Evolutionary conservation across 2,797 vertebrate genomes (phyloP).

Genomic region (Sciurus carolinensis): DNA sequence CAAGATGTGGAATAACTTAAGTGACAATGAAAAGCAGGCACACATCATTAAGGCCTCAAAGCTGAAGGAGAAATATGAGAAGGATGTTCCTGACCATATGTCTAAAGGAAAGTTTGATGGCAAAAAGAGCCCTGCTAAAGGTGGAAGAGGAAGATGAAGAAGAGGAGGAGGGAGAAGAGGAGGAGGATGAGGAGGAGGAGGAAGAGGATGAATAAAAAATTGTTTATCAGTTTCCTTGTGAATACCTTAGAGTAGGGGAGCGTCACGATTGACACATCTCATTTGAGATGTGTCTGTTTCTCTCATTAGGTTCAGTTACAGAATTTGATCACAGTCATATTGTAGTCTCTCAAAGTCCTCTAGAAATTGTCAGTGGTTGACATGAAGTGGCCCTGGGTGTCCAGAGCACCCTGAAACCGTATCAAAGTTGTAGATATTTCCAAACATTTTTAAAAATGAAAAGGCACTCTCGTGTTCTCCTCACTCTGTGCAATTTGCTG

Average conservation of each 20-base stretch:
- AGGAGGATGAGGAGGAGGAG: conserved; percentile 93
- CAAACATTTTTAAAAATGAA: conserved; percentile 91
- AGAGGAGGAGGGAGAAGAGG: conserved; percentile 93
- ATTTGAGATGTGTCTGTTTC: too few relatives aligned
- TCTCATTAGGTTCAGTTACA: too few relatives aligned
- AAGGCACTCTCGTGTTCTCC: conserved; percentile 91
- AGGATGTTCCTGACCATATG: conserved; percentile 94
- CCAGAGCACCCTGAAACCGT: too few relatives aligned
- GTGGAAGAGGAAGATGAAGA: conserved; percentile 93
- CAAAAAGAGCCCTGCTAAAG: conserved; percentile 90
- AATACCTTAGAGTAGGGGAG: too few relatives aligned
- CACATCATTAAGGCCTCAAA: conserved; percentile 78
- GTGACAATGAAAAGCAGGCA: too few relatives aligned
- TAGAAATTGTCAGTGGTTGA: too few relatives aligned
- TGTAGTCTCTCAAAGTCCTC: too few relatives aligned
- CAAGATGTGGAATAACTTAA: too few relatives aligned
- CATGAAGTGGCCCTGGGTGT: too few relatives aligned
- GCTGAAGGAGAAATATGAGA: conserved; percentile 95
- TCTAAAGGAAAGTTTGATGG: conserved; percentile 93
- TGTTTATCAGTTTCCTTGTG: conserved; percentile 87
- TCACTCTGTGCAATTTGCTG: conserved; percentile 92
- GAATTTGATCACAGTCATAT: too few relatives aligned
- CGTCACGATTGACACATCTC: too few relatives aligned
- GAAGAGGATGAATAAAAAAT: conserved; percentile 92
- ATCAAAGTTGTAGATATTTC: conserved; percentile 81